Conservation (phyloP, 2,888 invertebrate species). For the Pyralis farinalis region DNA sequence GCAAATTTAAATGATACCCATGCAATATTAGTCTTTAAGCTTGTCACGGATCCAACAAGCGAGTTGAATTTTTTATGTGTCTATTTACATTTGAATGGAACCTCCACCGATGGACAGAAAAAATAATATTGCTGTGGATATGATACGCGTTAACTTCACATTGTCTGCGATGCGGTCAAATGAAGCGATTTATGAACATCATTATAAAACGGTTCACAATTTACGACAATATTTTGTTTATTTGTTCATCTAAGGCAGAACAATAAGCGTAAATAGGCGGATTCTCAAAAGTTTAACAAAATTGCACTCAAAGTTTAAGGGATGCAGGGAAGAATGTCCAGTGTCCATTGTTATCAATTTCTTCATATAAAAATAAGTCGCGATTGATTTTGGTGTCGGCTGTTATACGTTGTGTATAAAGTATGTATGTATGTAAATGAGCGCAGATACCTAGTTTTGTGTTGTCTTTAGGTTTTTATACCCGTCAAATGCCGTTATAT, state of each 20-base stretch:
- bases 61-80: constrained; percentile 29
- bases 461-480: too few relatives aligned
- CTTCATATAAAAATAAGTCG: too few relatives aligned
- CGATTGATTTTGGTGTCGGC: too few relatives aligned
- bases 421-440: too few relatives aligned
- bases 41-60: constrained; percentile 41
- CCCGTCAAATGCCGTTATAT: too few relatives aligned
- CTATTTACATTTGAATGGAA: constrained; percentile 38
- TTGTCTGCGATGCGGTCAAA: constrained; percentile 60
- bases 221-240: constrained; percentile 22
- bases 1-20: constrained; percentile 51
- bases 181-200: constrained; percentile 53
- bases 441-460: too few relatives aligned
- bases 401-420: too few relatives aligned
- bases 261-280: too few relatives aligned
- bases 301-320: too few relatives aligned
- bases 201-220: constrained; percentile 51
- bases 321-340: too few relatives aligned
- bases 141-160: constrained; percentile 48
- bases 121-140: constrained; percentile 75
- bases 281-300: too few relatives aligned
- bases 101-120: constrained; percentile 62
- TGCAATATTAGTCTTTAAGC: constrained; percentile 73
- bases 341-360: too few relatives aligned
- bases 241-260: neutral